Base-by-base conservation (phyloP, 1,140 invertebrate species). In the Drosophila kanapiae region DNA sequence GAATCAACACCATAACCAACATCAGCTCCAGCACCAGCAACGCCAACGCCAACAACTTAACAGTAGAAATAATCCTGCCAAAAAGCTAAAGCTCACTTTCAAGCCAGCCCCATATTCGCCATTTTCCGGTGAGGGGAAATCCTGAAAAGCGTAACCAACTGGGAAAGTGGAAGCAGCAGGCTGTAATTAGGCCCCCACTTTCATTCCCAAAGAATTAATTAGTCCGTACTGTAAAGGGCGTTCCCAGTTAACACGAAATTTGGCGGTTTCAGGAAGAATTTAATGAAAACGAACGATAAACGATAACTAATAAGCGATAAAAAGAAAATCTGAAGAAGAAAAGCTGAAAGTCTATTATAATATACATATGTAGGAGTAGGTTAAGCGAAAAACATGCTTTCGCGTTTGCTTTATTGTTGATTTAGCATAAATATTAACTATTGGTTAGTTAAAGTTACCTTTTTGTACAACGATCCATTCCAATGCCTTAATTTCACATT, bases 81-180 rank as follows among this genome's bases (percentile, higher is more conserved):
- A 76, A 76, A 67, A 40, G 60, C 71, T 76, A 49, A 76, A 62
- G 58, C 35, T 58, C 58, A 27, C 49, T 42, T 75, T 75, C 6
- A 58, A 75, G 72, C 42, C 72, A 16, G 42, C 51, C 27, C 70
- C 59, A 38, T 58, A 62, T 7, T 62, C 31, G 14, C 10, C 62
- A 27, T 63, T 62, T 62, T 60, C 57, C 62, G 37, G 42, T 8
- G 23, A 29, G 27, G 16, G 64, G 43, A 68, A 48, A 29, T 45
- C 42, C 16, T 38, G 42, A 31, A 40, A 37, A 23, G 45, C 43
- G 29, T 31, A 67, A 23, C 61, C 18, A 33, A 40, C 27, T n/a
- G 42, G 18, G 33, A 33, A 47, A 38, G 62, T 47, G 65, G 10
- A 49, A 67, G 23, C 62, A 42, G 35, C 27, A 13, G 57, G 62